Base-by-base conservation (phyloP, 2,888 invertebrate genomes). In the Galerucella pusilla region DNA sequence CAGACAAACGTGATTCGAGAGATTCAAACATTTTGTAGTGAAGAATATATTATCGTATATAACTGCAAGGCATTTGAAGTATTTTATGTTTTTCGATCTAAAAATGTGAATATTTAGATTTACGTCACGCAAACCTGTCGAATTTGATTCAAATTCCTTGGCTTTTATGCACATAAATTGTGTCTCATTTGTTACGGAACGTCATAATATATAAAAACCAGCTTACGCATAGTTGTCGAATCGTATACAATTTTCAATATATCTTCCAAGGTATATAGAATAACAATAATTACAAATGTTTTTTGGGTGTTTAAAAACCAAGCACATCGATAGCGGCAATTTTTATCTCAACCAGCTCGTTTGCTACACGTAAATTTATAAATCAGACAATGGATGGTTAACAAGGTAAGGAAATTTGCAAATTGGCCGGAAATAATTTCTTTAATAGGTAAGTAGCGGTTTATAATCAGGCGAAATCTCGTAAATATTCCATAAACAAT, bases 401-500 rank as follows among this genome's bases (percentile, higher is more conserved):
- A 73, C 25, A 61, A 68, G 60, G 25, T 64, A 68, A 67, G 54
- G 45, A 70, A 69, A 73, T 65, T 45, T 63, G 69, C 69, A 66
- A 76, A 74, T 71, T 71, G 71, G 70, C 71, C 78, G 75, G 78
- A 73, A 75, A 73, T 78, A 76, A 77, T 77, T 75, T 71, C 71
- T 74, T 73, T 73, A 75, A 73, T 71, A 75, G 76, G 69, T 75
- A 57, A 73, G 59, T 65, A 68, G 63, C 68, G 68, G 70, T 45
- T 74, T 78, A 73, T 77, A 78, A 78, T 75, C 74, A 76, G 67
- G 70, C 65, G 71, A 77, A 78, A 74, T 77, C 65, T 70, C 54
- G 74, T 68, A 73, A 77, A 79, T 54, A 70, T 74, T 78, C 78
- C 74, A 63, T 66, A 64, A 73, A 77, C 79, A 78, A 79, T 80